Conservation (phyloP, 2,888 invertebrate species). For the Steinernema hermaphroditum region DNA sequence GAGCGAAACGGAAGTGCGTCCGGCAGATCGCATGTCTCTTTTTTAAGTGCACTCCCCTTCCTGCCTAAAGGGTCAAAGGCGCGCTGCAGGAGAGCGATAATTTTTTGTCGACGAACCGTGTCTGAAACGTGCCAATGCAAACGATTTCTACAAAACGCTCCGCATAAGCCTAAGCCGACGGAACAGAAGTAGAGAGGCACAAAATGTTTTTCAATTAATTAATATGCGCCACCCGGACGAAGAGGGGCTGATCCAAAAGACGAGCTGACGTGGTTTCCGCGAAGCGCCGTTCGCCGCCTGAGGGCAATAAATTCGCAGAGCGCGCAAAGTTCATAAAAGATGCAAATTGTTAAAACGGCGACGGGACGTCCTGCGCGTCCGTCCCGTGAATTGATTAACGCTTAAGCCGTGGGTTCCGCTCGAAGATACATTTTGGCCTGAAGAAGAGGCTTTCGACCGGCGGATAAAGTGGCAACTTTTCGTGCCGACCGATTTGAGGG, state of each 20-base stretch:
- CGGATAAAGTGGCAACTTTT: constrained; percentile 12
- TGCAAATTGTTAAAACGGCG: constrained; percentile 21
- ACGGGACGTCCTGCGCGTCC: not conserved
- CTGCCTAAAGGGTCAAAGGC: too few relatives aligned
- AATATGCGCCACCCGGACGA: not conserved
- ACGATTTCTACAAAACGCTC: too few relatives aligned
- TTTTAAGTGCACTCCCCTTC: too few relatives aligned
- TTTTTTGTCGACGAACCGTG: too few relatives aligned
- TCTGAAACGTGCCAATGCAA: too few relatives aligned
- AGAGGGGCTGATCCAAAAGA: too few relatives aligned
- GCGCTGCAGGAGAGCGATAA: too few relatives aligned
- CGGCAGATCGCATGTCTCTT: too few relatives aligned
- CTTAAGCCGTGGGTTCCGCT: not conserved
- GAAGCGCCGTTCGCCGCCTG: not conserved
- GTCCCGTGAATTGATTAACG: constrained; percentile 16
- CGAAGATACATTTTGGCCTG: not conserved
- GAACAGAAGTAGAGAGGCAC: not conserved
- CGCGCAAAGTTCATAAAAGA: constrained; percentile 17
- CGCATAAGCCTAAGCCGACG: too few relatives aligned
- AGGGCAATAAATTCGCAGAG: constrained; percentile 13
- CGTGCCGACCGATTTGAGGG: not conserved
- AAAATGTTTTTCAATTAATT: constrained; percentile 7
- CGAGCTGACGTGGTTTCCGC: not conserved
- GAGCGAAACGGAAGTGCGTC: too few relatives aligned
- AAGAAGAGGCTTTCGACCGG: not conserved